Evolutionary conservation across 2,888 invertebrate species (phyloP).

Genomic region (Ephialtes manifestator): DNA sequence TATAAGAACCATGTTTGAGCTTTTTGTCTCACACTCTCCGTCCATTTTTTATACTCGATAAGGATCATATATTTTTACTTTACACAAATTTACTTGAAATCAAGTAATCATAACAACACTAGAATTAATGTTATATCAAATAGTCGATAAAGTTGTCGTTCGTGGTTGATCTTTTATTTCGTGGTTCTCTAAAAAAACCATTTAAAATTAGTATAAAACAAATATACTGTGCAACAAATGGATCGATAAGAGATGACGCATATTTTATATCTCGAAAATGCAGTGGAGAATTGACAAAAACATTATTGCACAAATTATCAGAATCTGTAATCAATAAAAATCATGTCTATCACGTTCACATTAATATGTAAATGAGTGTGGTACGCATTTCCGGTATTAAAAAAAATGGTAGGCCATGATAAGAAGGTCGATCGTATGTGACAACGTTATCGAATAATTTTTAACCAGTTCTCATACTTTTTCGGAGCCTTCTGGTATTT

Average conservation of each 20-base stretch:
- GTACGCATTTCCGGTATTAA: neutral
- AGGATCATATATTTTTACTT: slow-evolving; percentile 13
- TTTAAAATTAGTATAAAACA: neutral
- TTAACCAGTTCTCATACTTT: neutral
- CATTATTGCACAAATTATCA: neutral
- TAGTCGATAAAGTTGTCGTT: neutral
- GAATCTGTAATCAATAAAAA: too few species aligned
- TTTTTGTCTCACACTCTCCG: slow-evolving; percentile 58
- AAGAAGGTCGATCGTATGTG: neutral
- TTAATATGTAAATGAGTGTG: too few species aligned
- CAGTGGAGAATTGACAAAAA: neutral
- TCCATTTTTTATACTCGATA: slow-evolving; percentile 58
- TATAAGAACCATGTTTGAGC: slow-evolving; percentile 40
- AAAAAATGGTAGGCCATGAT: neutral
- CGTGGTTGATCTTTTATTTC: neutral
- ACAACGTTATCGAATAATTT: neutral
- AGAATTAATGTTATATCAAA: neutral
- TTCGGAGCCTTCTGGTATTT: slow-evolving; percentile 1
- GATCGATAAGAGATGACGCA: too few species aligned
- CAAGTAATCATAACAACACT: slow-evolving; percentile 17
- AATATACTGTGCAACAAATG: neutral
- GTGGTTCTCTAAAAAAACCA: neutral
- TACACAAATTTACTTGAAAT: slow-evolving; percentile 6
- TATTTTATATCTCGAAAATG: too few species aligned
- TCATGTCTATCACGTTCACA: too few species aligned